Conservation (phyloP, 2,888 invertebrate species). For the Drosophila mettleri region DNA sequence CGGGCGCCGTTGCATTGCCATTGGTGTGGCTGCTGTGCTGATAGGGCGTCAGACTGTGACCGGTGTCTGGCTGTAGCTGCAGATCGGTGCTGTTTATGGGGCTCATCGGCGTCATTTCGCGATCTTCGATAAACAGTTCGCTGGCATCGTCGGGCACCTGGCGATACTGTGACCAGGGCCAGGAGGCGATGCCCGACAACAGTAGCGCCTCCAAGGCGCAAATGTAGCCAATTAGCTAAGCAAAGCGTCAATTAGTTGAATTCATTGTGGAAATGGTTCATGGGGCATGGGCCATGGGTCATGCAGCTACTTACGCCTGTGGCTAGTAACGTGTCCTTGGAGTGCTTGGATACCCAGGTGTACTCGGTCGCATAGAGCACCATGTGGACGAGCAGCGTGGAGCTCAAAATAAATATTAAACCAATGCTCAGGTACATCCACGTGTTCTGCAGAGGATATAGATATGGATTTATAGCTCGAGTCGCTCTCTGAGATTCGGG, state of each 20-base stretch:
- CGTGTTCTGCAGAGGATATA: conserved; percentile 86
- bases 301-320: conserved; percentile 87
- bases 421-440: conserved; percentile 91
- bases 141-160: conserved; percentile 88
- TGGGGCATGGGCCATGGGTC: too few species aligned
- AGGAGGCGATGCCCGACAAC: conserved; percentile 87
- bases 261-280: neutral
- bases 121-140: conserved; percentile 86
- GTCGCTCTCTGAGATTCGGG: conserved; percentile 41
- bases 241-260: neutral
- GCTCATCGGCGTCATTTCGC: conserved; percentile 86
- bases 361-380: conserved; percentile 88
- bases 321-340: conserved; percentile 89
- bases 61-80: conserved; percentile 77
- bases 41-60: conserved; percentile 76
- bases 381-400: conserved; percentile 89
- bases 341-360: conserved; percentile 90
- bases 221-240: conserved; percentile 87
- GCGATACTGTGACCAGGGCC: conserved; percentile 87
- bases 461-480: neutral
- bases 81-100: conserved; percentile 84
- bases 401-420: conserved; percentile 89
- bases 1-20: conserved; percentile 75
- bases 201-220: conserved; percentile 88
- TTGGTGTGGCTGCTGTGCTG: conserved; percentile 74